Percentiles rank a stretch among this genome's conserved stretches.
Conservation (phyloP, 2,888 invertebrate species). For the Plagodis dolabraria region DNA sequence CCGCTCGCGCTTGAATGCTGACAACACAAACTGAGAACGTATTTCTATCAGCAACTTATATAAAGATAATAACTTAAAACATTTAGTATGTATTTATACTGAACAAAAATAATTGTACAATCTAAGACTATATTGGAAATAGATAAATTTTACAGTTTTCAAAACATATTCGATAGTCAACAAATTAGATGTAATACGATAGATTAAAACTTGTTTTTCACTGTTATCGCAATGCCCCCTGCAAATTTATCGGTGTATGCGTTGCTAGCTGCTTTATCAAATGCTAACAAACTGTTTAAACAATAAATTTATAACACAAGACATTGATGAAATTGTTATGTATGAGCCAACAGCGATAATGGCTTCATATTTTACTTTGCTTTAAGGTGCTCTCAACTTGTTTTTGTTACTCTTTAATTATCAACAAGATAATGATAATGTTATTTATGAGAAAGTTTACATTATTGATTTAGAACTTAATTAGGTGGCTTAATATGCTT, state of each 20-base stretch:
- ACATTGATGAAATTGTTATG: slow-evolving; percentile 43
- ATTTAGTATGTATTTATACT: neutral
- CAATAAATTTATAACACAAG: slow-evolving; percentile 37
- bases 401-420: slow-evolving; percentile 13
- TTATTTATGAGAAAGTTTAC: slow-evolving; percentile 3
- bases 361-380: slow-evolving; percentile 46
- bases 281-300: slow-evolving; percentile 40
- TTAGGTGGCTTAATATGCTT: no score
- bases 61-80: slow-evolving; percentile 10
- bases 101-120: slow-evolving; percentile 1
- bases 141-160: slow-evolving; percentile 4
- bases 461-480: neutral
- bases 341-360: slow-evolving; percentile 49
- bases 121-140: slow-evolving; percentile 19
- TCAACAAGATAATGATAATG: slow-evolving; percentile 5
- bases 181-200: slow-evolving; percentile 27
- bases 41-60: slow-evolving; percentile 10
- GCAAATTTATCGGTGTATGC: slow-evolving; percentile 52
- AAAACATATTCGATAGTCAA: neutral
- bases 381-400: slow-evolving; percentile 16
- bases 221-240: slow-evolving; percentile 47
- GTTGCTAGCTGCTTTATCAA: slow-evolving; percentile 43
- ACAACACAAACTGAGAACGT: slow-evolving; percentile 27
- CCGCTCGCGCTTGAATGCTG: slow-evolving; percentile 26
- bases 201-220: slow-evolving; percentile 38